These are phyloP conservation scores for Cassiopea xamachana DNA, from an alignment of 30 jellyfish, hydroid and myxozoan species.

Conservation along the genomic window DNA sequence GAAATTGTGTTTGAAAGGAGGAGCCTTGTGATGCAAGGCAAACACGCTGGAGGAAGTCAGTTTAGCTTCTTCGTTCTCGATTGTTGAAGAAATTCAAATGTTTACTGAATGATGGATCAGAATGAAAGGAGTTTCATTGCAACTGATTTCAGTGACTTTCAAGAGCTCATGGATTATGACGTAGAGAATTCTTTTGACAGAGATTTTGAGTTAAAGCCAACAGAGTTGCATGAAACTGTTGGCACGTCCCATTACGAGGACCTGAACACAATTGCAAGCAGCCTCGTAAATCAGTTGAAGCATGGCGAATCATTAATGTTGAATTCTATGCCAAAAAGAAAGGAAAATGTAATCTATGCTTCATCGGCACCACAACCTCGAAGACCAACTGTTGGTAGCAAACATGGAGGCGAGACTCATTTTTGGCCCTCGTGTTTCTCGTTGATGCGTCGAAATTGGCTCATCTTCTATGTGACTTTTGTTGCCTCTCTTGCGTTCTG, in stretches of 20 bases:
- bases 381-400: background rate
- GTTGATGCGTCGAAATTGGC: slow-evolving; percentile 17
- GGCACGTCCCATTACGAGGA: slow-evolving; percentile 37
- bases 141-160: too few relatives aligned
- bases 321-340: slow-evolving; percentile 18
- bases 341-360: background rate
- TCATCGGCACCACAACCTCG: background rate
- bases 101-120: too few relatives aligned
- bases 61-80: too few relatives aligned
- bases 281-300: slow-evolving; percentile 13
- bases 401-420: background rate
- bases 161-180: too few relatives aligned
- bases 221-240: background rate
- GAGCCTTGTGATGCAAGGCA: too few relatives aligned
- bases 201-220: background rate
- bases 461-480: slow-evolving; percentile 3
- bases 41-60: too few relatives aligned
- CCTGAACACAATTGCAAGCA: slow-evolving; percentile 12
- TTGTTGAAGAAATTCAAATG: too few relatives aligned
- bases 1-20: too few relatives aligned
- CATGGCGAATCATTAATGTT: slow-evolving; percentile 15
- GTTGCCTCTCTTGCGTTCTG: slow-evolving; percentile 50
- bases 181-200: too few relatives aligned
- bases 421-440: background rate
- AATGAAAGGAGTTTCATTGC: too few relatives aligned